Conservation (phyloP, 2,888 invertebrate genomes). For the Orthosia gothica region DNA sequence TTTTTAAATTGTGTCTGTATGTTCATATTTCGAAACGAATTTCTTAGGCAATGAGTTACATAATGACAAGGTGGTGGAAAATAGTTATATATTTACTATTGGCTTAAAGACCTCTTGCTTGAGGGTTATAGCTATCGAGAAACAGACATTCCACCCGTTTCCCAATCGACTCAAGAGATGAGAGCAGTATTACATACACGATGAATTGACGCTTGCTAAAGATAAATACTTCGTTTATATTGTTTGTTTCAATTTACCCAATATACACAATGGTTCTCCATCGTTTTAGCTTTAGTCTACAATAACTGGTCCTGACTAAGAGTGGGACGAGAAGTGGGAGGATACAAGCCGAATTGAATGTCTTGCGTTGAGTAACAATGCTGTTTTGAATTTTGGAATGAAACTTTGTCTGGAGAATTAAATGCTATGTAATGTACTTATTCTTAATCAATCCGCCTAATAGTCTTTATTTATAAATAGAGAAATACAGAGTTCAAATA, state of each 20-base stretch:
- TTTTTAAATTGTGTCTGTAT: too few relatives aligned
- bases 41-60: too few relatives aligned
- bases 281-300: background rate
- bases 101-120: background rate
- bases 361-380: background rate
- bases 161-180: background rate
- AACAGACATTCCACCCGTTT: background rate
- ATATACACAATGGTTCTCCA: background rate
- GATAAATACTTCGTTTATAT: background rate
- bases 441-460: too few relatives aligned
- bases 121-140: background rate
- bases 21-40: too few relatives aligned
- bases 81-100: background rate
- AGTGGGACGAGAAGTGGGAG: background rate
- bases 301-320: slow-evolving; percentile 3
- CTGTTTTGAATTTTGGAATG: background rate
- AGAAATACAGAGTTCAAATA: too few relatives aligned
- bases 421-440: too few relatives aligned
- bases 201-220: background rate
- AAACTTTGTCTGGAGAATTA: background rate
- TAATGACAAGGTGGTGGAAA: too few relatives aligned
- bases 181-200: background rate
- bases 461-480: too few relatives aligned
- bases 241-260: background rate
- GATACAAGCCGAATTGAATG: background rate